Base-by-base conservation (phyloP, 2,888 invertebrate genomes). In the Cantharis nigra region DNA sequence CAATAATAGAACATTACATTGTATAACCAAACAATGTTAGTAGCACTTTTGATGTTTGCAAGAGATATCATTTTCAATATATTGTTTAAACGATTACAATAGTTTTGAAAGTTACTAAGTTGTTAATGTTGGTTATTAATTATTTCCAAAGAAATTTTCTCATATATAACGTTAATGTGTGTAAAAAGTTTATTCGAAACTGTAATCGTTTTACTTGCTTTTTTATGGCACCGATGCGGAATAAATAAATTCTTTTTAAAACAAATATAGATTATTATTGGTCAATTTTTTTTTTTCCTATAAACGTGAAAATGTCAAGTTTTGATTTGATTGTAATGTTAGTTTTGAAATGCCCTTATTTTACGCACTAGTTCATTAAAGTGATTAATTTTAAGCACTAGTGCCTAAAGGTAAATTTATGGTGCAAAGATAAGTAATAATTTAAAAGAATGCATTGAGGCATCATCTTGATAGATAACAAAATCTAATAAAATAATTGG, bases 11-110 rank as follows among this genome's bases (percentile, higher is more conserved):
- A 49, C 49, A n/a, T 63, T 67, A 67, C 72, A 72, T 72, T 72
- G 72, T 72, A 23, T 33, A 18, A 49, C 20, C 30, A 72, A 72
- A 72, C 72, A 72, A 72, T 72, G 72, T 67, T 49, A 49, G 49
- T 49, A 49, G 49, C n/a, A 49, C 49, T 49, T 49, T n/a, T n/a
- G 49, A 49, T 49, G 49, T 49, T 49, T n/a, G 49, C 49, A 49
- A 49, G 49, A 49, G 49, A 49, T 49, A 49, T n/a, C n/a, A n/a
- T 49, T 49, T 49, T 49, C 49, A 49, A 49, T 49, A 49, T 49
- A 49, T 49, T 49, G 49, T 49, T 49, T 49, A 49, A 49, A n/a
- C n/a, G 49, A 49, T 49, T 49, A 49, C 49, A 49, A 49, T 49
- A 49, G 49, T 49, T 49, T 49, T n/a, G 49, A 49, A 49, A 49